phyloP scores from a whole-genome alignment of 1,140 invertebrate species.

The Macrobrachium rosenbergii region DNA sequence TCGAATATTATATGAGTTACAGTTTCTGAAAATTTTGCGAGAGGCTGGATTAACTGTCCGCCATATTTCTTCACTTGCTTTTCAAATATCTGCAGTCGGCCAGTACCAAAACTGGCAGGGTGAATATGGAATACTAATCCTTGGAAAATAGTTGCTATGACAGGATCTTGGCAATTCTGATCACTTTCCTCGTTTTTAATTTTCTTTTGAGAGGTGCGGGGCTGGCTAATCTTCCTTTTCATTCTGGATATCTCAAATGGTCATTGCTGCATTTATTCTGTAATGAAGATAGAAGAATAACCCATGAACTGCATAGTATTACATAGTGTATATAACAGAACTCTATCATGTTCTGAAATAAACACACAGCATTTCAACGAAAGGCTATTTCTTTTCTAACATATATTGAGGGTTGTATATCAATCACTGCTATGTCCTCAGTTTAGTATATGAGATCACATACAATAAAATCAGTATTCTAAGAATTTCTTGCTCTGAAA shows the following conservation, averaged over 20 bases:
- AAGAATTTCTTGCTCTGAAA: no score
- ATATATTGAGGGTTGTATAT: no score
- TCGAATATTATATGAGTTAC: slow-evolving; percentile 54
- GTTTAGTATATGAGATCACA: no score
- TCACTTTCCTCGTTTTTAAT: background rate
- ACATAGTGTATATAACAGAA: no score
- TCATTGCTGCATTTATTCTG: no score
- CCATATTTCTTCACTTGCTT: slow-evolving; percentile 50
- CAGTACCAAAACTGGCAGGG: slow-evolving; percentile 55
- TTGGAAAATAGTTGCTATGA: background rate
- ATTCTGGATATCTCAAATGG: background rate
- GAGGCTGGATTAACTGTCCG: slow-evolving; percentile 23
- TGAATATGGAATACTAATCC: slow-evolving; percentile 41
- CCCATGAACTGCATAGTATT: no score
- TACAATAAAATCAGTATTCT: no score
- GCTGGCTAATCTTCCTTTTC: background rate
- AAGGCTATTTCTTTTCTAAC: no score
- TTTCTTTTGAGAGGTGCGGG: slow-evolving; percentile 12
- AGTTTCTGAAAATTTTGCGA: background rate
- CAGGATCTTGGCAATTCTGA: background rate
- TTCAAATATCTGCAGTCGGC: slow-evolving; percentile 45
- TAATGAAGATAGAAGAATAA: no score
- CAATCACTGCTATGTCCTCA: no score
- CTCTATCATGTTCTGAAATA: no score
- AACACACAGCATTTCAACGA: no score